Evolutionary conservation across 2,797 vertebrate genomes (phyloP), one percentile per base, ranked within the genome.

Genomic region (Microtus obscurus): DNA sequence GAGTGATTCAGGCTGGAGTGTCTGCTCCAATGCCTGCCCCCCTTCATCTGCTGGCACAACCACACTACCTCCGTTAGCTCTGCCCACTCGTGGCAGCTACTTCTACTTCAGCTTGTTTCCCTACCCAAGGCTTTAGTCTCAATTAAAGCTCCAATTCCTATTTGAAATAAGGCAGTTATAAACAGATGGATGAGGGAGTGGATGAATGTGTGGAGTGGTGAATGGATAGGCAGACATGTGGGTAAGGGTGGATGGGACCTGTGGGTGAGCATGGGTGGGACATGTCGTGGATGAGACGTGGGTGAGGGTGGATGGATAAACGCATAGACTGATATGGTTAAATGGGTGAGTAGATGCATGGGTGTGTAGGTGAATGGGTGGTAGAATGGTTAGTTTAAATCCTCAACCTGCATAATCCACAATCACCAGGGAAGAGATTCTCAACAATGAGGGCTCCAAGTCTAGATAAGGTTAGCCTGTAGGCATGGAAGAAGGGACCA

Each of bases 81-180:
- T n/a, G 19, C 4, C 31, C 29, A 61, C 31, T 71, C 43, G 23
- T 34, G 48, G 48, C 31, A 29, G 34, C 61, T 17, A 48, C 74
- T 11, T 86, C 69, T 12, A 71, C 4, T 29, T 31, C 43, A 61
- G 53, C 45, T n/a, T 9, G 73, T 43, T 37, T 27, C 8, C 34
- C 37, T 31, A 59, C 7, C n/a, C 3, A 87, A 56, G n/a, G 11
- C 6, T 87, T 83, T 89, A 86, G 71, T 4, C 77, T 78, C 93
- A 77, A 77, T 59, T 0, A 0, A 56, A 89, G 16, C 16, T 5
- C 51, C 48, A 0, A 17, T 13, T 23, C 40, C 34, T 5, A 34
- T 21, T 29, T 65, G 31, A 40, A 53, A 29, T 17, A 48, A n/a
- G n/a, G 85, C 48, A 45, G 37, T 17, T 25, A 34, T 1, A 27